Conservation (phyloP, 2,113 vertebrate genomes). For the Oreochromis spilurus region DNA sequence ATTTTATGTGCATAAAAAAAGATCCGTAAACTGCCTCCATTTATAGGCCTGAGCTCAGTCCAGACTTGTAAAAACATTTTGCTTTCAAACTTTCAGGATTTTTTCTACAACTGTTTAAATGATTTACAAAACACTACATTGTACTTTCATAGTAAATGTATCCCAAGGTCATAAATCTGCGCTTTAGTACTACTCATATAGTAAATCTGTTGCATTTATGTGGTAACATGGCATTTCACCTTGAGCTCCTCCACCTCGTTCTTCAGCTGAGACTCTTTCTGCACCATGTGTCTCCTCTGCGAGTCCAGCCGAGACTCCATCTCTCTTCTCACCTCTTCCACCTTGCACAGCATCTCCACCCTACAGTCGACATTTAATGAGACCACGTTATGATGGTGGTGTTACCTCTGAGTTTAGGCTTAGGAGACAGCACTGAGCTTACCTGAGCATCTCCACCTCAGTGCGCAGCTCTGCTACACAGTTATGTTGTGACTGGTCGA, state of each 20-base stretch:
- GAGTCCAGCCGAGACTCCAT: conserved; percentile 89
- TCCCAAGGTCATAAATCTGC: not conserved
- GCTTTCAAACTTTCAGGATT: not conserved
- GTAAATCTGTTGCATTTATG: not conserved
- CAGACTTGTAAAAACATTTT: not conserved
- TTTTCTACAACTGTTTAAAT: not conserved
- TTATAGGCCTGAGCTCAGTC: not conserved
- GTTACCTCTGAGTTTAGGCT: not conserved
- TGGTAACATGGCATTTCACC: conserved; percentile 58
- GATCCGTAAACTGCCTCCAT: not conserved
- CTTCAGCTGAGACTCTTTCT: conserved; percentile 84
- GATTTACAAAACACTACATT: not conserved
- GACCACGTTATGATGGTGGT: not conserved
- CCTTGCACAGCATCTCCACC: conserved; percentile 83
- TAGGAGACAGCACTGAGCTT: not conserved
- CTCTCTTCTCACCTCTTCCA: conserved; percentile 84
- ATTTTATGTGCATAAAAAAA: not conserved
- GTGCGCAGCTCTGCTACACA: conserved; percentile 83
- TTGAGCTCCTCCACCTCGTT: conserved; percentile 86
- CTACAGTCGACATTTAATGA: conserved; percentile 39
- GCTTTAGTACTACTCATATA: not conserved
- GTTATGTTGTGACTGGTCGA: conserved; percentile 78
- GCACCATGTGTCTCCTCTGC: conserved; percentile 89
- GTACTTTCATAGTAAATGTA: not conserved
- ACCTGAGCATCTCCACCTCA: conserved; percentile 84